Evolutionary conservation across 2,113 vertebrate genomes (phyloP).

Genomic region (Todiramphus saurophagus): DNA sequence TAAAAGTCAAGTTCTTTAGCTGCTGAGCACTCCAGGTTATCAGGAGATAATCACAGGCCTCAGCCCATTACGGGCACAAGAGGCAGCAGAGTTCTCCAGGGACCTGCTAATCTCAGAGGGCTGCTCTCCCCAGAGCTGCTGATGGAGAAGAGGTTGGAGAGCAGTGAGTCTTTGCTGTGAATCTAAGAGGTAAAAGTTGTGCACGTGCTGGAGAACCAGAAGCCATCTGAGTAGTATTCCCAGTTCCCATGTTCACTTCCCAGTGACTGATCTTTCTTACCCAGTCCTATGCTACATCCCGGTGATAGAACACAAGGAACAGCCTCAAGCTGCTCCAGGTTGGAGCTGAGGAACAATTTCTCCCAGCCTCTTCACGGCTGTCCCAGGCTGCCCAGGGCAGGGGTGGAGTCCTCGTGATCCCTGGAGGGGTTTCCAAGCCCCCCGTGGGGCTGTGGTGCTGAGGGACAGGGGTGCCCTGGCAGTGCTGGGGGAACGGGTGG

Average conservation of each 20-base stretch:
- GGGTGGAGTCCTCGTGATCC: not conserved
- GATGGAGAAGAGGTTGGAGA: not conserved
- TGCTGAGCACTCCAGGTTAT: constrained; percentile 51
- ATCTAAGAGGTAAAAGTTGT: not conserved
- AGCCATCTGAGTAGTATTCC: not conserved
- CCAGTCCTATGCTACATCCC: not conserved
- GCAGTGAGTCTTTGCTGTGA: not conserved
- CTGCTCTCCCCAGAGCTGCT: not conserved
- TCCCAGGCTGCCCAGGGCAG: not conserved
- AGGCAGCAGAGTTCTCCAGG: constrained; percentile 27
- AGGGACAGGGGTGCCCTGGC: no score
- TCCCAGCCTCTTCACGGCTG: not conserved
- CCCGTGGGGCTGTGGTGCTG: not conserved
- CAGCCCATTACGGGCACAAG: not conserved
- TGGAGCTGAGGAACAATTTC: not conserved
- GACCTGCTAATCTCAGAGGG: constrained; percentile 35
- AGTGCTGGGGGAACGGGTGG: no score
- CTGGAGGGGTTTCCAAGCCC: not conserved
- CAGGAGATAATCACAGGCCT: constrained; percentile 53
- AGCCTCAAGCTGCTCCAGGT: not conserved
- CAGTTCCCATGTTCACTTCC: not conserved
- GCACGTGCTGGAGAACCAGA: not conserved
- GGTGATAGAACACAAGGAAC: not conserved
- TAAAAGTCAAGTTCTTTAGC: constrained; percentile 73
- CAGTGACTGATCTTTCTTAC: not conserved